Percentiles rank a stretch among this genome's conserved stretches.
Evolutionary conservation across 1,140 invertebrate genomes (phyloP).

Genomic region (Ericerus pela): DNA sequence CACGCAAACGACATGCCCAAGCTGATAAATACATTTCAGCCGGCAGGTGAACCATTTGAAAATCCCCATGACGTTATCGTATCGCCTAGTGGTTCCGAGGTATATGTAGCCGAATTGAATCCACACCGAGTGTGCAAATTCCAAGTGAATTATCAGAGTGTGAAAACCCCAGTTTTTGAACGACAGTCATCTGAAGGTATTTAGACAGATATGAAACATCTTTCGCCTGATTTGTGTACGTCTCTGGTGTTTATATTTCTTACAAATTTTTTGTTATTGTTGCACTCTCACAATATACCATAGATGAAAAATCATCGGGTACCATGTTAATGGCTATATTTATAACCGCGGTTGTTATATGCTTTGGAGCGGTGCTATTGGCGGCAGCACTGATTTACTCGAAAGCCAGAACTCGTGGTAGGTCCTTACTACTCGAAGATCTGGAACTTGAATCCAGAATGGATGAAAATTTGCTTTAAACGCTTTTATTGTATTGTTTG

Average conservation of each 20-base stretch:
- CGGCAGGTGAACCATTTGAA: not conserved
- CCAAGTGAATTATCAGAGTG: not conserved
- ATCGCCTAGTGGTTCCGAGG: not conserved
- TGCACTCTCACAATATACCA: not conserved
- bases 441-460: not conserved
- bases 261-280: not conserved
- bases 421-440: not conserved
- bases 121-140: not conserved
- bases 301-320: constrained; percentile 3
- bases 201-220: not conserved
- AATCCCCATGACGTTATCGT: not conserved
- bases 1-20: not conserved
- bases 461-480: no score
- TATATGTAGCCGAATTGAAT: not conserved
- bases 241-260: not conserved
- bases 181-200: not conserved
- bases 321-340: not conserved
- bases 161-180: not conserved
- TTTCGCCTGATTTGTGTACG: not conserved
- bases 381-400: not conserved
- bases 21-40: not conserved
- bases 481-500: no score
- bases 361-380: not conserved
- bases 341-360: constrained; percentile 1
- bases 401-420: not conserved